A percentile compares a stretch with the other conserved stretches of the same genome.
Conservation (phyloP, 1,140 invertebrate species). For the Drosophila ercepeae region DNA sequence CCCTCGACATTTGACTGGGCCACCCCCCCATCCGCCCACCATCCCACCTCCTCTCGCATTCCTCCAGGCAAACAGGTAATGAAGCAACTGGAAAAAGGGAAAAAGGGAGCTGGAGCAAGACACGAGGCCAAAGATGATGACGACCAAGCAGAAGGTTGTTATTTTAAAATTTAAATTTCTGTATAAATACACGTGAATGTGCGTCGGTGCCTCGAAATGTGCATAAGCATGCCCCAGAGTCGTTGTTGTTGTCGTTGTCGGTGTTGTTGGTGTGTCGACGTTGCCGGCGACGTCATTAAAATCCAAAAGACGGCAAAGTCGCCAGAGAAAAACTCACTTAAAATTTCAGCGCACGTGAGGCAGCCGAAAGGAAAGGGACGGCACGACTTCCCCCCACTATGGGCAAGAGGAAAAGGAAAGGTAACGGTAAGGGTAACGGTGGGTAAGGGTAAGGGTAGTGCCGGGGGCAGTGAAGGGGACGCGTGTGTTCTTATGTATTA, state of each 20-base stretch:
- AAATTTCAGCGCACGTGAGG: constrained; percentile 78
- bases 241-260: constrained; percentile 10
- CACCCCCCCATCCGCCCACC: not conserved
- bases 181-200: constrained; percentile 68
- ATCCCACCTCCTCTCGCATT: constrained; percentile 13
- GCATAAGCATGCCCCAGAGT: constrained; percentile 80
- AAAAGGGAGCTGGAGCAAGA: not conserved
- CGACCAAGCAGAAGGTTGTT: constrained; percentile 51
- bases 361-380: constrained; percentile 2
- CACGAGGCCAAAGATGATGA: constrained; percentile 14
- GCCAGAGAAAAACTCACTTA: constrained; percentile 77
- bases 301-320: constrained; percentile 66
- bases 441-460: not conserved
- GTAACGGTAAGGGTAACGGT: not conserved
- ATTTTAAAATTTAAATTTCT: constrained; percentile 82
- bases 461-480: not conserved
- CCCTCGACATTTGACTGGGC: constrained; percentile 39
- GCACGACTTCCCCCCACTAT: no score
- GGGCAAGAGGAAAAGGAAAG: not conserved
- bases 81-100: constrained; percentile 58
- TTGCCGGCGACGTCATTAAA: constrained; percentile 71
- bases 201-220: constrained; percentile 46
- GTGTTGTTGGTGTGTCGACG: not conserved
- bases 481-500: constrained; percentile 51
- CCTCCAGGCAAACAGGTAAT: constrained; percentile 49